Evolutionary conservation across 2,888 invertebrate species (phyloP).

Genomic region (Agelastica alni): DNA sequence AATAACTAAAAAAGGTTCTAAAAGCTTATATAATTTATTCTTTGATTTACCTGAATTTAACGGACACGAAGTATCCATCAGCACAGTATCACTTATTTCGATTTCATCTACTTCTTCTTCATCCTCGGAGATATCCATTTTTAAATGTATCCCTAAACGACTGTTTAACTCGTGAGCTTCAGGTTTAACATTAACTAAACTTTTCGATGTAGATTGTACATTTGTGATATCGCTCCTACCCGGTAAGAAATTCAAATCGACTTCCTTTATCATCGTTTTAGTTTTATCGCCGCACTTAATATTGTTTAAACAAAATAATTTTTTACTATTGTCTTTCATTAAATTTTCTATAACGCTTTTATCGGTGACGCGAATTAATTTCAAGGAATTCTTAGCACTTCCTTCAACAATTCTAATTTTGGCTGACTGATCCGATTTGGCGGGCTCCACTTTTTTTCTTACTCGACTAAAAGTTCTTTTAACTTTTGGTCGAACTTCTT

Average conservation of each 20-base stretch:
- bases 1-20: no score
- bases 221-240: no score
- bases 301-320: conserved; percentile 29
- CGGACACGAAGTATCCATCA: no score
- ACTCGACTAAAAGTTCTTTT: conserved; percentile 25
- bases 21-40: no score
- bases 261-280: conserved; percentile 22
- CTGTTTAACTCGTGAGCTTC: no score
- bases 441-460: no score
- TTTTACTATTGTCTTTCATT: conserved; percentile 28
- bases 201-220: background rate
- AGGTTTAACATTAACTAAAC: background rate
- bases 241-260: no score
- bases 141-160: no score
- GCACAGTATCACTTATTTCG: background rate
- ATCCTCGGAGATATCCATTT: no score
- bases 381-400: conserved; percentile 8
- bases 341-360: conserved; percentile 32
- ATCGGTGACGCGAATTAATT: conserved; percentile 28
- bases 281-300: conserved; percentile 19
- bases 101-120: no score
- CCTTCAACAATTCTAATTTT: conserved; percentile 7
- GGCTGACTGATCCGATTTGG: no score
- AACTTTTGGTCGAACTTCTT: background rate
- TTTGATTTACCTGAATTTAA: no score